These are phyloP conservation scores for Mythimna ferrago DNA, from an alignment of 2,888 invertebrate species.

Conservation along the genomic window DNA sequence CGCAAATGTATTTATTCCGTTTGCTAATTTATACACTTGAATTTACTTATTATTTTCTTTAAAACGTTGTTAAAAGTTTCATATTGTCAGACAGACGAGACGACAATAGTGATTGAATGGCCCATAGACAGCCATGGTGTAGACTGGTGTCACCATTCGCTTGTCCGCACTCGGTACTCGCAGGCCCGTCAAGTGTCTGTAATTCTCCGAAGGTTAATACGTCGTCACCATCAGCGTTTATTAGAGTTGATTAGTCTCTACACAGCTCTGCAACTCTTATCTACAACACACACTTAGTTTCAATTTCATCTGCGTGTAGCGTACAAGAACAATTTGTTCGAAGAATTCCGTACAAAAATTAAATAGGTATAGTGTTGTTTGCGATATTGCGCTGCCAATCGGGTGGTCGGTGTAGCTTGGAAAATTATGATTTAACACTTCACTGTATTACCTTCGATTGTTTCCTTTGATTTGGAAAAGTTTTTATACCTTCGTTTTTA, in stretches of 20 bases:
- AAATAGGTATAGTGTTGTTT: conserved; percentile 35
- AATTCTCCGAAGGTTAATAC: conserved; percentile 67
- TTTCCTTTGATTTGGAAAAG: conserved; percentile 25
- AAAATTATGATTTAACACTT: conserved; percentile 54
- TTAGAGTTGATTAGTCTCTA: conserved; percentile 74
- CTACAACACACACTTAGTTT: conserved; percentile 65
- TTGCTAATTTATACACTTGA: conserved; percentile 26
- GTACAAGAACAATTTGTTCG: conserved; percentile 57
- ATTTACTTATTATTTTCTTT: conserved; percentile 21
- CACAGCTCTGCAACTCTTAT: conserved; percentile 59
- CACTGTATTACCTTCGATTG: conserved; percentile 8
- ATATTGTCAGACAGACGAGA: not conserved
- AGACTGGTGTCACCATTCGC: conserved; percentile 28
- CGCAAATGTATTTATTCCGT: conserved; percentile 19
- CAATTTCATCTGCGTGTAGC: conserved; percentile 53
- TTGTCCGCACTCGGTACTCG: conserved; percentile 24
- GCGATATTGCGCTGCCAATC: conserved; percentile 35
- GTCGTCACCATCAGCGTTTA: conserved; percentile 71
- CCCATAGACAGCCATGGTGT: conserved; percentile 14
- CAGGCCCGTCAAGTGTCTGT: conserved; percentile 54
- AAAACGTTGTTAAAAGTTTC: conserved; percentile 2
- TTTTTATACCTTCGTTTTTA: not conserved
- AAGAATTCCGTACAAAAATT: conserved; percentile 52
- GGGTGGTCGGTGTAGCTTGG: conserved; percentile 35
- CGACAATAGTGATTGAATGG: not conserved